Conservation (phyloP, 2,888 invertebrate species). For the Trichopria drosophilae region DNA sequence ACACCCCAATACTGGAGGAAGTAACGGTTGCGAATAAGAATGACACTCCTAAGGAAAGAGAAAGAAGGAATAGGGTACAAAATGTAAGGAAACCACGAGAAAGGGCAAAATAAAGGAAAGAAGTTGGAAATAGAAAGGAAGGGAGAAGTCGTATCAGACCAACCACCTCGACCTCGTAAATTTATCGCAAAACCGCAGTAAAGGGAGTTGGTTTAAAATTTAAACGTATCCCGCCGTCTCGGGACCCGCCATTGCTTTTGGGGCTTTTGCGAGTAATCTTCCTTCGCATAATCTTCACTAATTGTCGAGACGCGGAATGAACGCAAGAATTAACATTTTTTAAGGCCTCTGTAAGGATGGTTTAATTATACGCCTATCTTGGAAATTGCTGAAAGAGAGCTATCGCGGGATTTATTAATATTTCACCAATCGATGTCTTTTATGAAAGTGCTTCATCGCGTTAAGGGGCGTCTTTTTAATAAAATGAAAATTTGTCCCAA, state of each 20-base stretch:
- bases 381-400: too few species aligned
- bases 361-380: slow-evolving; percentile 3
- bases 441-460: too few species aligned
- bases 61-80: too few species aligned
- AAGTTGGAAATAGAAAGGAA: background rate
- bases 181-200: slow-evolving; percentile 21
- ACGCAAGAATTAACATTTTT: slow-evolving; percentile 9
- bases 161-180: slow-evolving; percentile 18
- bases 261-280: slow-evolving; percentile 18
- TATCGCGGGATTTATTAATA: too few species aligned
- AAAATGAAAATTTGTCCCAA: too few species aligned
- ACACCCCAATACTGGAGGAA: too few species aligned
- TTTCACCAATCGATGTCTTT: too few species aligned
- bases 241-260: background rate
- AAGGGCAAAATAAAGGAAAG: background rate
- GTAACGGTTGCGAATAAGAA: too few species aligned
- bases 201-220: slow-evolving; percentile 22
- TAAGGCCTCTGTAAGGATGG: background rate
- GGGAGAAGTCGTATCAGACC: slow-evolving; percentile 21
- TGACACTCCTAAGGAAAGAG: too few species aligned
- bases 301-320: slow-evolving; percentile 17
- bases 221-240: too few species aligned
- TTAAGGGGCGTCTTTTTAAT: too few species aligned
- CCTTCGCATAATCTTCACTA: slow-evolving; percentile 23
- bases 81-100: too few species aligned